These are phyloP conservation scores for Phengaris alcon DNA, from an alignment of 2,888 invertebrate species.

Conservation along the genomic window DNA sequence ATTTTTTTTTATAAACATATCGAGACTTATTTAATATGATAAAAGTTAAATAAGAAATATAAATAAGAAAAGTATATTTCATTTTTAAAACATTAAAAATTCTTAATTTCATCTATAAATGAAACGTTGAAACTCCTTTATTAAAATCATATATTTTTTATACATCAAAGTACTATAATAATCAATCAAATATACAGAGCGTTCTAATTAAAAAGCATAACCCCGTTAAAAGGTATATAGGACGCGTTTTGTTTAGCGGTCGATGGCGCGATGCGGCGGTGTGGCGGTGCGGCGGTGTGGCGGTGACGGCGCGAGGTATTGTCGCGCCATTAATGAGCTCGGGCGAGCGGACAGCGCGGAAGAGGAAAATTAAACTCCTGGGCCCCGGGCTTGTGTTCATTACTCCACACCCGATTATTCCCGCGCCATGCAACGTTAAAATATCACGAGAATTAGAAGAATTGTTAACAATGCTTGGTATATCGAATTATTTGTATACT, in stretches of 20 bases:
- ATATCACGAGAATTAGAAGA: conserved; percentile 45
- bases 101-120: too few species aligned
- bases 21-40: too few species aligned
- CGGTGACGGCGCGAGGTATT: conserved; percentile 73
- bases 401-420: conserved; percentile 71
- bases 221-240: conserved; percentile 34
- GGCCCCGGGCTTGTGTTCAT: conserved; percentile 72
- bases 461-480: conserved; percentile 34
- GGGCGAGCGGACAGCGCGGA: conserved; percentile 66
- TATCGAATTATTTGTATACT: not conserved
- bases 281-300: conserved; percentile 39
- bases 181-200: conserved; percentile 2
- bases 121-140: not conserved
- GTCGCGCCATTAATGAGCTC: conserved; percentile 72
- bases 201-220: conserved; percentile 25
- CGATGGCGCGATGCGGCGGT: conserved; percentile 37
- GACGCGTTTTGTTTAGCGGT: conserved; percentile 50
- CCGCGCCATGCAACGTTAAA: conserved; percentile 60
- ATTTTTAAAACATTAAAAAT: too few species aligned
- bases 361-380: conserved; percentile 79
- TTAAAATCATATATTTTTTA: not conserved
- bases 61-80: too few species aligned
- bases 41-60: not conserved
- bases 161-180: not conserved
- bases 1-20: too few species aligned